These are phyloP conservation scores for Dreissena polymorpha DNA, from an alignment of 1,140 invertebrate species.

Conservation along the genomic window DNA sequence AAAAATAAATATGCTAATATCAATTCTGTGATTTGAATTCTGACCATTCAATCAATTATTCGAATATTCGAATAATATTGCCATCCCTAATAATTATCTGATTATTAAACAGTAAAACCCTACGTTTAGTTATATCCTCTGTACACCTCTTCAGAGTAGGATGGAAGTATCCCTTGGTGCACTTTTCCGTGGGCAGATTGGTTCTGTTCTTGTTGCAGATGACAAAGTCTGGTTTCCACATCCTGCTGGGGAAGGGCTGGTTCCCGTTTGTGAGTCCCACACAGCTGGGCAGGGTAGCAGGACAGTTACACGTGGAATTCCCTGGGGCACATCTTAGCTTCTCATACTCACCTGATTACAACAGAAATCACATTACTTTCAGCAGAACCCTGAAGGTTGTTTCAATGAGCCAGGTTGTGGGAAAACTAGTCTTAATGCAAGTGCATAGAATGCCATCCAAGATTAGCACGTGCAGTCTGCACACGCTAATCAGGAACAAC, in stretches of 20 bases:
- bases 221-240: constrained; percentile 57
- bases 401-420: no score
- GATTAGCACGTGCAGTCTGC: no score
- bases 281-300: constrained; percentile 53
- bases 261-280: constrained; percentile 49
- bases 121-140: constrained; percentile 19
- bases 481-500: no score
- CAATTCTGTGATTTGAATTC: no score
- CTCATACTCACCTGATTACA: constrained; percentile 57
- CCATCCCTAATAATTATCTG: neutral
- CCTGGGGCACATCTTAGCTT: constrained; percentile 49
- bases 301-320: constrained; percentile 49
- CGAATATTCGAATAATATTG: neutral
- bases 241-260: constrained; percentile 39
- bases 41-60: no score
- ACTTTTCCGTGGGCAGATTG: constrained; percentile 40
- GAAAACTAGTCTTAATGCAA: no score
- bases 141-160: constrained; percentile 40
- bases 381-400: no score
- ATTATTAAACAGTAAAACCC: neutral
- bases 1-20: no score
- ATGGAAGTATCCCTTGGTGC: constrained; percentile 49
- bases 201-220: constrained; percentile 59
- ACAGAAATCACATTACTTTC: neutral
- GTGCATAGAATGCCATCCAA: no score